These are phyloP conservation scores for Onthophagus taurus DNA, from an alignment of 1,140 invertebrate genomes.

Conservation along the genomic window DNA sequence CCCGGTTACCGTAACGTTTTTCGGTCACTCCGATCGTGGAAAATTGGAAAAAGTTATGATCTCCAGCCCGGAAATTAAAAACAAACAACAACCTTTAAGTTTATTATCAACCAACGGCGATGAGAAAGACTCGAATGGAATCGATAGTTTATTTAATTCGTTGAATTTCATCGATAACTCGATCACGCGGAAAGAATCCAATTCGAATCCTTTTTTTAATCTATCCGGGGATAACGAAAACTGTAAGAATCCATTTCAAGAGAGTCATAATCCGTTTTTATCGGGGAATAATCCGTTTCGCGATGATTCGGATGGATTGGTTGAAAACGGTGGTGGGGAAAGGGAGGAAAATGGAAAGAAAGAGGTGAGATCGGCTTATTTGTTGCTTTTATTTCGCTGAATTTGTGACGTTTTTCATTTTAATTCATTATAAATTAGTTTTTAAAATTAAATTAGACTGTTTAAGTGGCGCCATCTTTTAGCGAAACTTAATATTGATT, in stretches of 20 bases:
- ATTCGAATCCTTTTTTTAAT: slow-evolving; percentile 33
- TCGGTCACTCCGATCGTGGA: slow-evolving; percentile 41
- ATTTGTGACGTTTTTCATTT: not conserved
- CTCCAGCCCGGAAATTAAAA: slow-evolving; percentile 23
- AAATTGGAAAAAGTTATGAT: slow-evolving; percentile 38
- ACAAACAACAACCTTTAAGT: slow-evolving; percentile 26
- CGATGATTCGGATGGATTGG: slow-evolving; percentile 9
- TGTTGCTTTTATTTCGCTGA: not conserved
- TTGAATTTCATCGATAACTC: slow-evolving; percentile 18
- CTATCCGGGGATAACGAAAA: slow-evolving; percentile 35
- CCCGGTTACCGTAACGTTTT: slow-evolving; percentile 48
- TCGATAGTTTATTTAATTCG: slow-evolving; percentile 10
- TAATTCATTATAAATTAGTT: no score
- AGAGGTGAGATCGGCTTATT: slow-evolving; percentile 13
- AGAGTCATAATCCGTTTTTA: slow-evolving; percentile 45
- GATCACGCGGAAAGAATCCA: slow-evolving; percentile 14
- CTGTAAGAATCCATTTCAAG: slow-evolving; percentile 47
- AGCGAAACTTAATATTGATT: no score
- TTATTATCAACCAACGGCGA: slow-evolving; percentile 15
- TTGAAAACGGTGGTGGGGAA: slow-evolving; percentile 18
- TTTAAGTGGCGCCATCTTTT: no score
- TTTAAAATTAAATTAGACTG: no score
- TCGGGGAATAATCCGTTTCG: slow-evolving; percentile 36
- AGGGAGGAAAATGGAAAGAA: slow-evolving; percentile 9
- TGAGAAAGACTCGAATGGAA: no score